phyloP scores from a whole-genome alignment of 2,797 vertebrate species.

The Pteropus rufus region DNA sequence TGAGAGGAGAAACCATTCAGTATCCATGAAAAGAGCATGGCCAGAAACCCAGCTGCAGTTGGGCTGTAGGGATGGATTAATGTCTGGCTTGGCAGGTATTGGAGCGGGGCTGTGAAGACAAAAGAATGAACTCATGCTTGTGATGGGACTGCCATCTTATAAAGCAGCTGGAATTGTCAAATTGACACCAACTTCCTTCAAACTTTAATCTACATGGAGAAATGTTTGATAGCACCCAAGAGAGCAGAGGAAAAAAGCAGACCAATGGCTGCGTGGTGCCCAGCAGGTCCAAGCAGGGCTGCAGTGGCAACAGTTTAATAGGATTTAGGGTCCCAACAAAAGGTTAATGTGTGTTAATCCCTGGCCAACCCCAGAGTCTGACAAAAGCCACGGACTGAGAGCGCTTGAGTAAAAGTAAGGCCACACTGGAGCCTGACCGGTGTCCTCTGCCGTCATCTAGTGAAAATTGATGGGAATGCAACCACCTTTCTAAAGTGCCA shows the following conservation, averaged over 20 bases:
- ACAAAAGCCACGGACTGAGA: background rate
- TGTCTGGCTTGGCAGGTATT: background rate
- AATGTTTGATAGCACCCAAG: background rate
- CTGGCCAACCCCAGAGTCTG: background rate
- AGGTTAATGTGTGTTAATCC: background rate
- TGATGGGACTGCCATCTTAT: background rate
- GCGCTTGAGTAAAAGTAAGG: background rate
- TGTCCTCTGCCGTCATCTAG: constrained; percentile 67
- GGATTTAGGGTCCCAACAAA: background rate
- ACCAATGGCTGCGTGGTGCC: background rate
- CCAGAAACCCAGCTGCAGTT: background rate
- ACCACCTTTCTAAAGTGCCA: background rate
- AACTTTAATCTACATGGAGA: background rate
- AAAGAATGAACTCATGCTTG: background rate
- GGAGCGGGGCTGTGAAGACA: background rate
- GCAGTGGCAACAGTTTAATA: background rate
- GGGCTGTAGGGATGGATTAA: background rate
- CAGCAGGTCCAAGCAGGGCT: background rate
- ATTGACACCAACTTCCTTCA: background rate
- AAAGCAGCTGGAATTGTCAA: background rate
- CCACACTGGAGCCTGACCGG: background rate
- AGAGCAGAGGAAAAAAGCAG: background rate
- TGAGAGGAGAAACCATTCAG: background rate
- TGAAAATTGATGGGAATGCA: background rate
- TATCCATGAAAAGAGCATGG: background rate